These are phyloP conservation scores for Halcyon smyrnensis DNA, from an alignment of 2,797 vertebrate genomes.

Conservation along the genomic window DNA sequence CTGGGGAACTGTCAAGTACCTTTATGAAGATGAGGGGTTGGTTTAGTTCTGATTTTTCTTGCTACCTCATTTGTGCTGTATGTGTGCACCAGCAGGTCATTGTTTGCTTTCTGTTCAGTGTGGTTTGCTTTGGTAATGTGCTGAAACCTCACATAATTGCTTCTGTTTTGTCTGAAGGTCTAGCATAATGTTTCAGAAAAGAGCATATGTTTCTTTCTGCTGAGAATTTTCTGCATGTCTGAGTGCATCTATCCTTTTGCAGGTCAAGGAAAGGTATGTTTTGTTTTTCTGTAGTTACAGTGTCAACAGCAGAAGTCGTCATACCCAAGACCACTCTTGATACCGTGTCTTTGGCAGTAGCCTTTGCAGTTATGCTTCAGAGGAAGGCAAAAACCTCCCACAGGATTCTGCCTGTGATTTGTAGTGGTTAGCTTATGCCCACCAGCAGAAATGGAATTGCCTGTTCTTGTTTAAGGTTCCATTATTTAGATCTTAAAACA, in stretches of 20 bases:
- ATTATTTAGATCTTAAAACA: conserved; percentile 37
- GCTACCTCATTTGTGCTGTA: conserved; percentile 28
- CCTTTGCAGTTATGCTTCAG: neutral
- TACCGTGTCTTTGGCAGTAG: conserved; percentile 8
- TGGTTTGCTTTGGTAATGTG: conserved; percentile 64
- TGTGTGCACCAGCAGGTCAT: conserved; percentile 14
- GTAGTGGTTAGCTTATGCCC: conserved; percentile 19
- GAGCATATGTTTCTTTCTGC: conserved; percentile 29
- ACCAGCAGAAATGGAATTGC: conserved; percentile 16
- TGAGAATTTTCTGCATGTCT: conserved; percentile 65
- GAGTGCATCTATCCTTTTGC: conserved; percentile 49
- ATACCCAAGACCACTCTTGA: neutral
- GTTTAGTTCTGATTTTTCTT: conserved; percentile 77
- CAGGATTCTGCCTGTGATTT: neutral
- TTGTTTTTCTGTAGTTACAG: conserved; percentile 3
- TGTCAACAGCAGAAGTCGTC: neutral
- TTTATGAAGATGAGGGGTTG: conserved; percentile 94
- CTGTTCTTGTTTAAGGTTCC: conserved; percentile 6
- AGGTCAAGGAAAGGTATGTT: conserved; percentile 54
- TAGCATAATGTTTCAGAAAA: conserved; percentile 63
- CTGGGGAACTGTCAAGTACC: conserved; percentile 93
- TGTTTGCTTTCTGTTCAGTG: conserved; percentile 32
- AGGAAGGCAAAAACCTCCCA: conserved; percentile 21
- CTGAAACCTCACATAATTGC: conserved; percentile 57
- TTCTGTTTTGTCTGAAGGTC: conserved; percentile 58